These are phyloP conservation scores for Scaptomyza cyrtandrae DNA, from an alignment of 2,888 invertebrate genomes.

Conservation along the genomic window DNA sequence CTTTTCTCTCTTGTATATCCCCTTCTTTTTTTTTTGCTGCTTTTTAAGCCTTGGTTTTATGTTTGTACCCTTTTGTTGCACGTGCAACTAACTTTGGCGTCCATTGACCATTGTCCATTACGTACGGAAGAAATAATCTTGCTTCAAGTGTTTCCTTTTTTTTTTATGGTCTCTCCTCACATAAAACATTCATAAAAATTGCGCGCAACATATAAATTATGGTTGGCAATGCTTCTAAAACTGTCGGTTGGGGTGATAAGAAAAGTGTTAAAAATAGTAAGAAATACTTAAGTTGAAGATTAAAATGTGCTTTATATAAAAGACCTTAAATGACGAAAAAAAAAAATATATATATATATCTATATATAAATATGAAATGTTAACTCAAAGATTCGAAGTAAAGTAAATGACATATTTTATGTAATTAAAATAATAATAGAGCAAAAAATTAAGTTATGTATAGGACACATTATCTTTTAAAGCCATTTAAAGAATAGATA, in stretches of 20 bases:
- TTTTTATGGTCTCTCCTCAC: slow-evolving; percentile 51
- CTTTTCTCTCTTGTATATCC: background rate
- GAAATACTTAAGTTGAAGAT: background rate
- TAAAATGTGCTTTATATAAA: background rate
- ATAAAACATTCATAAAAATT: slow-evolving; percentile 3
- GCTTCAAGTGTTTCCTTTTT: slow-evolving; percentile 43
- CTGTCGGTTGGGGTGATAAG: slow-evolving; percentile 16
- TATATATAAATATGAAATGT: no score
- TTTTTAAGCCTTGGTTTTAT: slow-evolving; percentile 38
- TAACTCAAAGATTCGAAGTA: no score
- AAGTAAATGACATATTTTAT: no score
- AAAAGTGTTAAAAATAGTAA: background rate
- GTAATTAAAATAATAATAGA: no score
- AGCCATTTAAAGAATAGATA: no score
- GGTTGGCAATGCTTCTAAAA: slow-evolving; percentile 9
- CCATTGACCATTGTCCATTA: slow-evolving; percentile 7
- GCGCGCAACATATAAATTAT: slow-evolving; percentile 19
- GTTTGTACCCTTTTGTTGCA: slow-evolving; percentile 2
- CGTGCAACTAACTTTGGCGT: slow-evolving; percentile 18
- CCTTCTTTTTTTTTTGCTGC: slow-evolving; percentile 22
- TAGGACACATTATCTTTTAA: no score
- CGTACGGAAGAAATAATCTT: slow-evolving; percentile 27
- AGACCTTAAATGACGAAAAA: no score
- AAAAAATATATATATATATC: no score
- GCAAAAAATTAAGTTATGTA: no score